Conservation (phyloP, 2,888 invertebrate species). For the Diabrotica balteata region DNA sequence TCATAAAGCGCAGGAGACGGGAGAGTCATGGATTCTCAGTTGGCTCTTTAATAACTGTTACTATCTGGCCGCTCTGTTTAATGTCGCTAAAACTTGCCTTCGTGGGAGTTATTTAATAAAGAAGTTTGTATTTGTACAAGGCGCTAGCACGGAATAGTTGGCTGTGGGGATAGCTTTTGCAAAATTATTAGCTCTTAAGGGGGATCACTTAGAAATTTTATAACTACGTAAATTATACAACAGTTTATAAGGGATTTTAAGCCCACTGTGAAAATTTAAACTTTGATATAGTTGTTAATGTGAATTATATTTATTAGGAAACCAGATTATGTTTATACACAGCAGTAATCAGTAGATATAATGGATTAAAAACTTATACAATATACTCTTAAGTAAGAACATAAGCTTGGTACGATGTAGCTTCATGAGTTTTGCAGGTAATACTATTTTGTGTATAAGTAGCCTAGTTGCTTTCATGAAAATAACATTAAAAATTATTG, state of each 20-base stretch:
- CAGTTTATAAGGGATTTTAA: background rate
- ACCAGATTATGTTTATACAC: too few species aligned
- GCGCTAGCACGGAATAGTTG: background rate
- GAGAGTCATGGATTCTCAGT: slow-evolving; percentile 11
- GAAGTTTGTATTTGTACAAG: slow-evolving; percentile 12
- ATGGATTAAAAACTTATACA: too few species aligned
- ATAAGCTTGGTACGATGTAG: too few species aligned
- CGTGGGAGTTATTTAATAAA: slow-evolving; percentile 23
- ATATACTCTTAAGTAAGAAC: too few species aligned
- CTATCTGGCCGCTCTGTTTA: slow-evolving; percentile 19
- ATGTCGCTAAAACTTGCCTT: slow-evolving; percentile 19
- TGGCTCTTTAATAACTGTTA: slow-evolving; percentile 24
- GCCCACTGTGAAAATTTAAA: too few species aligned
- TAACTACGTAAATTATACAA: background rate
- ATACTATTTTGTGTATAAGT: too few species aligned
- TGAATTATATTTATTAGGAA: too few species aligned
- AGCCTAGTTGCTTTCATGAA: too few species aligned
- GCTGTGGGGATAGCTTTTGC: background rate
- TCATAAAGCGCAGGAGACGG: background rate
- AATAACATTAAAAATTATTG: too few species aligned
- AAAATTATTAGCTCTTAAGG: background rate
- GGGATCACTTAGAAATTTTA: background rate
- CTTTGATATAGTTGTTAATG: too few species aligned
- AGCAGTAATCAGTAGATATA: too few species aligned
- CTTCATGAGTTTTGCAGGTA: too few species aligned